Evolutionary conservation across 2,888 invertebrate genomes (phyloP), one percentile per base, ranked within the genome.

Genomic region (Teleogryllus oceanicus): DNA sequence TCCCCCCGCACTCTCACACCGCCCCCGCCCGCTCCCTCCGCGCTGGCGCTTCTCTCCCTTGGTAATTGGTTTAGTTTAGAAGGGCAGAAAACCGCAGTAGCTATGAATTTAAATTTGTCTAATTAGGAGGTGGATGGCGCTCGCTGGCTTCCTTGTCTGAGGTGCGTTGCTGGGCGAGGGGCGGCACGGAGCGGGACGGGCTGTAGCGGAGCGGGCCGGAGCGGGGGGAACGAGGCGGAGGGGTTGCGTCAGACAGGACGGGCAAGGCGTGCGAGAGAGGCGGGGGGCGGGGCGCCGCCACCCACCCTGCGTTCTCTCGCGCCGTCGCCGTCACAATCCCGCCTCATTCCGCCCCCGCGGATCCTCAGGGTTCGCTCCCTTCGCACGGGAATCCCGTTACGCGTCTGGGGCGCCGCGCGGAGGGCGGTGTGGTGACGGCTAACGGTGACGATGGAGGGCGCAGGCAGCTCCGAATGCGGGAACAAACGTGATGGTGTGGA

Each of bases 71-170:
- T 80, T 80, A 81, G 81, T 81, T 81, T 81, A 81, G 80, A 78
- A 75, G 77, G 77, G 62, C 74, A 51, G 80, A 81, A 82, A 82
- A 82, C 82, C 82, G 77, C 82, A 78, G 79, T 78, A 81, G 81
- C 82, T 81, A 82, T 82, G 82, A 82, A 82, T 82, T 82, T 82
- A 81, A 82, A 82, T 82, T 81, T 82, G 82, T 82, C 82, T 82
- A 82, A 82, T 82, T 82, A 82, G 82, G 78, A 79, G 50, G 80
- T 76, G 76, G 62, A 78, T 75, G 78, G 62, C 62, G 13, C 16
- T n/a, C 62, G 62, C 62, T 62, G 62, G 79, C 24, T 79, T 50
- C 51, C 21, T 78, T n/a, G 77, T 49, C 50, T 24, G 49, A 77
- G 77, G 18, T 50, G 49, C 77, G 49, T 50, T n/a, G 77, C 24